Base-by-base conservation (phyloP, 2,113 vertebrate species). In the Aldabrachelys gigantea region DNA sequence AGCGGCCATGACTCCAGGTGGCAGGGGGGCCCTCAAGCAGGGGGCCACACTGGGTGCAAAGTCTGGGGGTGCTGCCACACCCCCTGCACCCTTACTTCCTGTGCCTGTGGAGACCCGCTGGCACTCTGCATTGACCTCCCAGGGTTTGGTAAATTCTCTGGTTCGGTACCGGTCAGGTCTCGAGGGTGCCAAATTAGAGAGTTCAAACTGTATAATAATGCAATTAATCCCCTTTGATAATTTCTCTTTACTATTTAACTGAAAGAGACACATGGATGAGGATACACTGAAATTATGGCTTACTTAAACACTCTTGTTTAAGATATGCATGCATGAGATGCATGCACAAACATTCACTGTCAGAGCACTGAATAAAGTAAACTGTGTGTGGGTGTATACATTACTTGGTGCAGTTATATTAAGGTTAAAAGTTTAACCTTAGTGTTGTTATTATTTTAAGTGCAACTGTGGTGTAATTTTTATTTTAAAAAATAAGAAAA, bases 261-360 rank as follows among this genome's bases (percentile, higher is more conserved):
- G 84, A 95, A 92, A 95, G 88, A 94, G 0, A 88, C 62, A 88
- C 94, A 69, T 8, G 85, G 59, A 96, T 89, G 24, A 93, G 93
- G 89, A 47, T 47, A 62, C 17, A 84, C 41, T 92, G 82, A 91
- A 95, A 94, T 21, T 80, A 27, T 47, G 22, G 22, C 41, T 84
- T 89, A 86, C 72, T 94, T 90, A 88, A 89, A 92, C 50, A 22
- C 10, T 24, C 8, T n/a, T 25, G 10, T 44, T 92, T 87, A 91
- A 65, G 82, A 93, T 31, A 87, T 27, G 94, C 91, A 94, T 93
- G 24, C 31, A 72, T 65, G 53, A 92, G 94, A 91, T 25, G 91
- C 65, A 6, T 52, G 92, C 57, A 85, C 25, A 93, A 76, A 93
- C 80, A 80, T 90, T 94, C 62, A 94, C 52, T 75, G 62, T 53